These are phyloP conservation scores for Sapayoa aenigma DNA, from an alignment of 2,113 vertebrate species.

Conservation along the genomic window DNA sequence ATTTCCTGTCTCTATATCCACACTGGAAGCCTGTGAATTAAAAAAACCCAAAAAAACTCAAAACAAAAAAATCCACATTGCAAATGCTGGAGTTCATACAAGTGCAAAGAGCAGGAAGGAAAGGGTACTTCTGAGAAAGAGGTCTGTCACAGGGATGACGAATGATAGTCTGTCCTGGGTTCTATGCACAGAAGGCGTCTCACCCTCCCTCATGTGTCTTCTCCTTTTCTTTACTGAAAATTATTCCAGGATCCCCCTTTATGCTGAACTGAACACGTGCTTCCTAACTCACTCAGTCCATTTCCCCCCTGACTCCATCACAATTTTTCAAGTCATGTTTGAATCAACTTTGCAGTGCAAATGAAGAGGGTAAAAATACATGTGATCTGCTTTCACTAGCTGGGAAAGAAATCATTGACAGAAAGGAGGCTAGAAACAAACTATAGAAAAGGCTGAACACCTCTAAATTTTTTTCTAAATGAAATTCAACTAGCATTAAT, in stretches of 20 bases:
- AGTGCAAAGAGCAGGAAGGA: not conserved
- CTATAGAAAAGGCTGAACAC: not conserved
- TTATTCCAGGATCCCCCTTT: not conserved
- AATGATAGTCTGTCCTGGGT: not conserved
- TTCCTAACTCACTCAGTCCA: not conserved
- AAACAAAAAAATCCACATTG: not conserved
- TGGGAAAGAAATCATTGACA: not conserved
- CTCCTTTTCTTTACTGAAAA: not conserved
- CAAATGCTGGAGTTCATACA: not conserved
- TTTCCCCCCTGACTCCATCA: not conserved
- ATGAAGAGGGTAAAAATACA: not conserved
- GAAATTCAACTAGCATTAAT: not conserved
- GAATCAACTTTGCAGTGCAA: not conserved
- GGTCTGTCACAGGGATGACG: not conserved
- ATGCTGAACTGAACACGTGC: not conserved
- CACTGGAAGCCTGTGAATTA: not conserved
- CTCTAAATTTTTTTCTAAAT: not conserved
- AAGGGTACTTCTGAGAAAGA: not conserved
- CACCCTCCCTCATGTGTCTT: not conserved
- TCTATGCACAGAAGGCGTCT: not conserved
- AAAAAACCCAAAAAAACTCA: not conserved
- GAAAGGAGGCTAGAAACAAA: not conserved
- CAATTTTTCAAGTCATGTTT: not conserved
- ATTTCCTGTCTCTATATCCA: not conserved
- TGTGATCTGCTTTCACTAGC: not conserved